Evolutionary conservation across 2,888 invertebrate species (phyloP).

Genomic region (Isotomurus palustris): DNA sequence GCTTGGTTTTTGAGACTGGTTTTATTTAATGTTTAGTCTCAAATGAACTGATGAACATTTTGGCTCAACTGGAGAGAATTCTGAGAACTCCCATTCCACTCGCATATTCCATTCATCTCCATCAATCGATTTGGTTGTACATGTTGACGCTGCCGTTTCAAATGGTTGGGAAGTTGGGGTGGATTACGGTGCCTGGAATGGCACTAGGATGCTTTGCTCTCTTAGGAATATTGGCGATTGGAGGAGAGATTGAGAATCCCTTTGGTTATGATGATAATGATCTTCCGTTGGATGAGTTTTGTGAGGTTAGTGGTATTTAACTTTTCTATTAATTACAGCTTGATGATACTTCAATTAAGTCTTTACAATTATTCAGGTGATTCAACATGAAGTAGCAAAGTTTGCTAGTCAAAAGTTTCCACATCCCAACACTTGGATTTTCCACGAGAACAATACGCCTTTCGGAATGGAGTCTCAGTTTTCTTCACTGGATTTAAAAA

Average conservation of each 20-base stretch:
- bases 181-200: conserved; percentile 21
- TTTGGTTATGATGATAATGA: conserved; percentile 32
- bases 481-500: too few relatives aligned
- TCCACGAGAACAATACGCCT: too few relatives aligned
- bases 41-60: conserved; percentile 15
- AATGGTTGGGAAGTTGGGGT: conserved; percentile 11
- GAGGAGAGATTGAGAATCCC: conserved; percentile 29
- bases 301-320: conserved; percentile 5
- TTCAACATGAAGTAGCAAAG: conserved; percentile 1
- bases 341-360: not conserved
- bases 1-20: not conserved
- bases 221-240: conserved; percentile 21
- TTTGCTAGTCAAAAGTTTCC: conserved; percentile 7
- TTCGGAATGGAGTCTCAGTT: too few relatives aligned
- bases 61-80: conserved; percentile 28
- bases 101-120: conserved; percentile 27
- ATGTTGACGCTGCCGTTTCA: conserved; percentile 22
- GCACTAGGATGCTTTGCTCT: conserved; percentile 18
- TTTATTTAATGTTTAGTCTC: not conserved
- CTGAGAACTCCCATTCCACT: conserved; percentile 29
- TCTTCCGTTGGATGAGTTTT: conserved; percentile 19
- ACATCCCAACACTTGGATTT: conserved; percentile 4
- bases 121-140: conserved; percentile 26
- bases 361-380: not conserved
- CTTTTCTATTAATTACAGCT: not conserved